A percentile compares a stretch with the other conserved stretches of the same genome.
Conservation (phyloP, 2,888 invertebrate genomes). For the Andrena haemorrhoa region DNA sequence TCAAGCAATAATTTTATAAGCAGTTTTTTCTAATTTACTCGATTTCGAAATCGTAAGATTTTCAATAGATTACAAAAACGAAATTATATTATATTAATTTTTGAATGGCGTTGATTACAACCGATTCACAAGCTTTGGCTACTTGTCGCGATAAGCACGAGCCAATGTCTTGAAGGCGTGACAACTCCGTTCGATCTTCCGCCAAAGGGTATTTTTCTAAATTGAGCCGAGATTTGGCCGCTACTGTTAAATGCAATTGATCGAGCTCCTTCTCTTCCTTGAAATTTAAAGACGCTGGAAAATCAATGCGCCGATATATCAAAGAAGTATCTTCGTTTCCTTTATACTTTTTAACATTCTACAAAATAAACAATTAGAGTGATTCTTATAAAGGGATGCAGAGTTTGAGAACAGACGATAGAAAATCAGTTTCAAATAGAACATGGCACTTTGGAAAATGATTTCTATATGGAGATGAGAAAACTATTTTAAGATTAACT, state of each 20-base stretch:
- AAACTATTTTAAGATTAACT: no score
- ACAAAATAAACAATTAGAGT: not conserved
- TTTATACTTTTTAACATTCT: not conserved
- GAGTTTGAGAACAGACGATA: no score
- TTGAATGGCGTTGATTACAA: slow-evolving; percentile 33
- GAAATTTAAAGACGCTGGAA: slow-evolving; percentile 34
- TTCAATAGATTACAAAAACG: not conserved
- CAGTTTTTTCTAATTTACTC: no score
- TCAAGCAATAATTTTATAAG: no score
- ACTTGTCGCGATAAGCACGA: slow-evolving; percentile 47
- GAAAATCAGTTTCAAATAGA: no score
- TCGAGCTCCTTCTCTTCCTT: slow-evolving; percentile 37
- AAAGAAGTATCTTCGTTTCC: not conserved
- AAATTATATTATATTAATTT: slow-evolving; percentile 32
- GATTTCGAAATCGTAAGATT: no score
- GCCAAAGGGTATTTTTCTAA: slow-evolving; percentile 34
- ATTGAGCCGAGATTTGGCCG: not conserved
- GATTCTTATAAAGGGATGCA: no score
- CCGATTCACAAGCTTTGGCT: slow-evolving; percentile 52
- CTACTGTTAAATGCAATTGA: slow-evolving; percentile 22
- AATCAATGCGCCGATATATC: not conserved
- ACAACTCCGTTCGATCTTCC: slow-evolving; percentile 40
- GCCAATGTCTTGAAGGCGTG: slow-evolving; percentile 40
- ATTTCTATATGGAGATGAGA: no score
- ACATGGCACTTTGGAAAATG: no score